Percentiles rank a stretch among this genome's conserved stretches.
Conservation (phyloP, 2,888 invertebrate genomes). For the Oxycera nigricornis region DNA sequence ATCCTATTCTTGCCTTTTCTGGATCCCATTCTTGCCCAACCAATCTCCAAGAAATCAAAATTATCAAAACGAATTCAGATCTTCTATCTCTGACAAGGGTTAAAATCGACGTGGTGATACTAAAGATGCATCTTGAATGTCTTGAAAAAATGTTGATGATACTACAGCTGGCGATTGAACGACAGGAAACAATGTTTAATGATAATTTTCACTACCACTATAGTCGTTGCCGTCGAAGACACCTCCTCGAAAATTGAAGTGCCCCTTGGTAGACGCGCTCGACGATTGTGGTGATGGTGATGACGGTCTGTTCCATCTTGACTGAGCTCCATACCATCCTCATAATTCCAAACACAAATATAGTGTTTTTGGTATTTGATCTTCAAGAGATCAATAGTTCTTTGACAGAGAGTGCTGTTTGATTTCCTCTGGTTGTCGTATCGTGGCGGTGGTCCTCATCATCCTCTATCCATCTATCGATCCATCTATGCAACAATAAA, state of each 20-base stretch:
- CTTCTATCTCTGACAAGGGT: neutral
- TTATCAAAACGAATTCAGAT: neutral
- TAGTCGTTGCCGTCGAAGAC: neutral
- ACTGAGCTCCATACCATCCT: neutral
- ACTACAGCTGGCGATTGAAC: neutral
- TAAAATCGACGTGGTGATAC: neutral
- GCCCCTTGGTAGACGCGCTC: conserved; percentile 18
- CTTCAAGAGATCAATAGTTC: conserved; percentile 21
- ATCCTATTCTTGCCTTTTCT: no score
- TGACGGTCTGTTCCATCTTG: no score
- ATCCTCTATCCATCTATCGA: no score
- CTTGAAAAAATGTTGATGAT: conserved; percentile 11
- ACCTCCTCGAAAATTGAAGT: conserved; percentile 4
- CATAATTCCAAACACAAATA: conserved; percentile 25
- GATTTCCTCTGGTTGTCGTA: conserved; percentile 15
- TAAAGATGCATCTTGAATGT: no score
- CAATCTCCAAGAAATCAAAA: neutral
- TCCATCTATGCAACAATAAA: neutral
- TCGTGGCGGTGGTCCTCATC: neutral
- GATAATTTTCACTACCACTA: conserved; percentile 22
- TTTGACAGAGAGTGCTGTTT: conserved; percentile 34
- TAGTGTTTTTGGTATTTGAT: conserved; percentile 26
- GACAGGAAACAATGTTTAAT: conserved; percentile 36
- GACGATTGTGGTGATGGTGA: conserved; percentile 1
- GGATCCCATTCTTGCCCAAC: no score